Evolutionary conservation across 2,797 vertebrate genomes (phyloP).

Genomic region (Glyptemys insculpta): DNA sequence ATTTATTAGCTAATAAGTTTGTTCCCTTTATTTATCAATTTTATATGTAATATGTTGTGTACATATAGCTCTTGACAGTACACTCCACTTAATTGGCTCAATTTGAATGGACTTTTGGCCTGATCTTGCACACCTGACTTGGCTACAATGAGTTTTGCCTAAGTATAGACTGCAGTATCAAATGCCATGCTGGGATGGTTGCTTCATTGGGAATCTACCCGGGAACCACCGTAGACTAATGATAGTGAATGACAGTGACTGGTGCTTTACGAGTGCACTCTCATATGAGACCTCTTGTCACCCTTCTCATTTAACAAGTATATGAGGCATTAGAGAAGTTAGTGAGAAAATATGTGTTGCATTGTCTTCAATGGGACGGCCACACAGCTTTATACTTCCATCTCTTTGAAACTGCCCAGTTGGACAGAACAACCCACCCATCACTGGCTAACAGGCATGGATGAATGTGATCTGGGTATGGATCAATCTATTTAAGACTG

Average conservation of each 20-base stretch:
- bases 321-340: neutral
- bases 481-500: neutral
- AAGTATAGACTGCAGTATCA: neutral
- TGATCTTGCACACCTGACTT: neutral
- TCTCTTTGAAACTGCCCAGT: neutral
- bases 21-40: neutral
- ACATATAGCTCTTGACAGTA: neutral
- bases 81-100: neutral
- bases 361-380: neutral
- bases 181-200: neutral
- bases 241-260: neutral
- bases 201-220: neutral
- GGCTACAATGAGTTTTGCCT: neutral
- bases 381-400: neutral
- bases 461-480: neutral
- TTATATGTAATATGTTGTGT: neutral
- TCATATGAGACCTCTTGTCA: neutral
- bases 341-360: neutral
- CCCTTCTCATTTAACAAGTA: neutral
- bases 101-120: neutral
- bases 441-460: neutral
- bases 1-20: neutral
- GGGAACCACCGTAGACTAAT: neutral
- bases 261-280: neutral
- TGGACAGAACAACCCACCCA: neutral